A percentile compares a stretch with the other conserved stretches of the same genome.
Evolutionary conservation across 2,797 vertebrate genomes (phyloP).

Genomic region (Semaprochilodus insignis): DNA sequence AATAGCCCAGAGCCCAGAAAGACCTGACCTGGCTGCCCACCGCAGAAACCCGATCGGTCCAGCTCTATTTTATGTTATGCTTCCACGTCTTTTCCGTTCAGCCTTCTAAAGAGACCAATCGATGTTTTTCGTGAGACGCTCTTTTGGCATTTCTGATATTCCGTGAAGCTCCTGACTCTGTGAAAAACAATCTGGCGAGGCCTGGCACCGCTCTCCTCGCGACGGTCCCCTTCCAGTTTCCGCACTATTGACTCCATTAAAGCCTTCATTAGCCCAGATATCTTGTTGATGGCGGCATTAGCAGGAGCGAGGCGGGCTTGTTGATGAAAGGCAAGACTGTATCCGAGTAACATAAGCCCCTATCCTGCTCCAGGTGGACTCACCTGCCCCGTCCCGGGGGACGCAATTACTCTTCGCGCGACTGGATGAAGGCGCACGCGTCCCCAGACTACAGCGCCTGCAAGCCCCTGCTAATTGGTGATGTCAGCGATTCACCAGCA

Average conservation of each 20-base stretch:
- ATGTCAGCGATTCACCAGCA: conserved; percentile 74
- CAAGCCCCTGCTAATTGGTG: conserved; percentile 77
- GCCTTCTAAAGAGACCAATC: conserved; percentile 43
- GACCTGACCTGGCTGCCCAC: background rate
- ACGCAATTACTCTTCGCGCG: conserved; percentile 82
- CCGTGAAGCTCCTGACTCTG: conserved; percentile 43
- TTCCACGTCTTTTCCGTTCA: conserved; percentile 11
- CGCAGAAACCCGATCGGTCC: background rate
- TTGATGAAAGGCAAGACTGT: conserved; percentile 69
- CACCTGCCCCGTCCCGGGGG: conserved; percentile 81
- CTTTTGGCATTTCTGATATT: conserved; percentile 40
- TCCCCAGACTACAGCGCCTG: conserved; percentile 71
- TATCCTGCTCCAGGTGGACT: conserved; percentile 71
- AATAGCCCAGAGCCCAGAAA: conserved; percentile 13
- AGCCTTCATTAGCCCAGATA: conserved; percentile 73
- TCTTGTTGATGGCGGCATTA: conserved; percentile 73
- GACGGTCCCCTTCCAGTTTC: conserved; percentile 54
- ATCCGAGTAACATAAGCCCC: conserved; percentile 69
- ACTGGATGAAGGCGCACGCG: conserved; percentile 65
- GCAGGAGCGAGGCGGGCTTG: conserved; percentile 65
- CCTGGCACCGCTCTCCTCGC: conserved; percentile 31
- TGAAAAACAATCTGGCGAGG: conserved; percentile 40
- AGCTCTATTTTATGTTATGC: too few species aligned
- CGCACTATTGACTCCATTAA: conserved; percentile 65
- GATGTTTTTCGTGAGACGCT: conserved; percentile 36